Conservation (phyloP, 2,113 vertebrate genomes). For the Rhynchopsitta pachyrhyncha region DNA sequence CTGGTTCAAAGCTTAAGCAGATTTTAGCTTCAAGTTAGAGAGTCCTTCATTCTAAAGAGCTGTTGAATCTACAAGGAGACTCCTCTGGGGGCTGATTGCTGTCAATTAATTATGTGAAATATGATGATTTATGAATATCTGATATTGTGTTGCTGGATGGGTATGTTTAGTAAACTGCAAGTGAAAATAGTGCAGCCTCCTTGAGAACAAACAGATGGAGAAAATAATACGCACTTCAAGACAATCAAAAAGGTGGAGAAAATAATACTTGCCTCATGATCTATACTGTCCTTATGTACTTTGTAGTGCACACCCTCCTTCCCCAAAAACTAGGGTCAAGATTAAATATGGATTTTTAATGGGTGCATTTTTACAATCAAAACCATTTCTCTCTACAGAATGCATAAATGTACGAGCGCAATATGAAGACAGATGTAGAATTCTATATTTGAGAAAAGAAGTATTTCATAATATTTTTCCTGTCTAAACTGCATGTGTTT, state of each 20-base stretch:
- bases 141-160: not conserved
- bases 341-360: slow-evolving; percentile 16
- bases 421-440: not conserved
- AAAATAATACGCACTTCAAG: not conserved
- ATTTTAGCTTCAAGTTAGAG: not conserved
- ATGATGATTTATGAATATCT: slow-evolving; percentile 41
- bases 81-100: slow-evolving; percentile 34
- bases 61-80: slow-evolving; percentile 10
- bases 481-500: not conserved
- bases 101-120: slow-evolving; percentile 24
- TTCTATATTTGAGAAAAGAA: not conserved
- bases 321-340: not conserved
- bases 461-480: not conserved
- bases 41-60: slow-evolving; percentile 36
- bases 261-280: not conserved
- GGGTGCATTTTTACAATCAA: not conserved
- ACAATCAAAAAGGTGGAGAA: not conserved
- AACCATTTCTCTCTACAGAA: not conserved
- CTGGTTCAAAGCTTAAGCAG: slow-evolving; percentile 13
- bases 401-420: not conserved
- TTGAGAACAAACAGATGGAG: not conserved
- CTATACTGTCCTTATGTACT: not conserved
- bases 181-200: not conserved
- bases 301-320: not conserved
- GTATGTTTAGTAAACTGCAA: not conserved